Evolutionary conservation across 2,113 vertebrate species (phyloP), one percentile per base, ranked within the genome.

Genomic region (Nycticebus coucang): DNA sequence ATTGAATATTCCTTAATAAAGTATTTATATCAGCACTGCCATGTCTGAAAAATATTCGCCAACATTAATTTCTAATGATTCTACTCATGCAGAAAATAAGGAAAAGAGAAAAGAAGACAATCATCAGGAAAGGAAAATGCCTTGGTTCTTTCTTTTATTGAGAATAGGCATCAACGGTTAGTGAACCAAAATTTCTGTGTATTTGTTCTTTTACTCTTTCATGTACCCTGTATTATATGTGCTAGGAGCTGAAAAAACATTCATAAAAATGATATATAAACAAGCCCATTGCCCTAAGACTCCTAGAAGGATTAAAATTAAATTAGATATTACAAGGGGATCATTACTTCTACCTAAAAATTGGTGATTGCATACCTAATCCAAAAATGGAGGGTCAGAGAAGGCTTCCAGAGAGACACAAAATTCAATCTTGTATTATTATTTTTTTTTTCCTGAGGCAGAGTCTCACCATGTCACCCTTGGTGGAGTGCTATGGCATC

Each of bases 1-100:
- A 68, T 3, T 88, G 28, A 82, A 8, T 88, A 93, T 93, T 95
- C 53, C 57, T 91, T 64, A 59, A 72, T 83, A 83, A 75, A 82
- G 9, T 86, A 71, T 87, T 59, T 82, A 77, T 78, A 37, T 71
- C 64, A 60, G 59, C 35, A 55, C 26, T 79, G 72, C 33, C 62
- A 74, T 90, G 78, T 62, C 57, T 87, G 41, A 88, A 92, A 88
- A 91, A 88, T 72, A 74, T 4, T 14, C 18, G 71, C 45, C 60
- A 91, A 66, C 30, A 84, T 83, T 53, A 66, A 88, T 78, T 4
- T 62, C 18, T 87, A 91, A 64, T 71, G 75, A 85, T 71, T 72
- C 28, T 17, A 87, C 2, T 82, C 45, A 78, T 33, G 17, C 4
- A 91, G 83, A 84, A 87, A 92, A 71, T n/a, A 79, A 35, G 24